phyloP scores from a whole-genome alignment of 2,888 invertebrate genomes.

The Acleris literana region DNA sequence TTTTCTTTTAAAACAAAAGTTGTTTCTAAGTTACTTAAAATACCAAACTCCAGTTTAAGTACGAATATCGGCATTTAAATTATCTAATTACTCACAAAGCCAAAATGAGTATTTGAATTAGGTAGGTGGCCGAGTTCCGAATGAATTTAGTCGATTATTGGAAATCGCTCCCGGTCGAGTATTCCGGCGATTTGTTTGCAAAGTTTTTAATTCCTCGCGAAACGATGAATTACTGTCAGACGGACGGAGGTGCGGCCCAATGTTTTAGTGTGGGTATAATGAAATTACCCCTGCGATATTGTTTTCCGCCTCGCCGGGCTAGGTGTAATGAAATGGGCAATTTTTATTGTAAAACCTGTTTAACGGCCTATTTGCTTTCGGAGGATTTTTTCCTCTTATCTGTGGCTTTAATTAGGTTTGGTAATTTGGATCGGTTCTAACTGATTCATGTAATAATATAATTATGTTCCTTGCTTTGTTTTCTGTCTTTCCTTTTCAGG shows the following conservation, averaged over 20 bases:
- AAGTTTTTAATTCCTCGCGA: slow-evolving; percentile 51
- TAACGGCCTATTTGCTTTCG: slow-evolving; percentile 8
- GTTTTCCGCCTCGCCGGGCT: slow-evolving; percentile 14
- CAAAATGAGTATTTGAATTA: slow-evolving; percentile 41
- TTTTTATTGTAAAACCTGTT: slow-evolving; percentile 20
- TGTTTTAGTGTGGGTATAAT: slow-evolving; percentile 18
- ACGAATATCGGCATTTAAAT: slow-evolving; percentile 42
- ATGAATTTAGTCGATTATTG: slow-evolving; percentile 55
- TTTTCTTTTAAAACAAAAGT: slow-evolving; percentile 35
- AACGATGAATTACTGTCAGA: slow-evolving; percentile 41
- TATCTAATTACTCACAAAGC: slow-evolving; percentile 46
- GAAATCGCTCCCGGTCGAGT: slow-evolving; percentile 47
- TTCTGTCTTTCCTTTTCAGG: no score
- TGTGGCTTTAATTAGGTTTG: slow-evolving; percentile 5
- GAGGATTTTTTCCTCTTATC: slow-evolving; percentile 8
- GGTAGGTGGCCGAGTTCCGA: slow-evolving; percentile 45
- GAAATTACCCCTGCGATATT: slow-evolving; percentile 16
- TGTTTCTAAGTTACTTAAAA: slow-evolving; percentile 17
- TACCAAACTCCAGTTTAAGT: slow-evolving; percentile 21
- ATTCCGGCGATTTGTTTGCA: slow-evolving; percentile 49
- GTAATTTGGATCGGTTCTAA: background rate
- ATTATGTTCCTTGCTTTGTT: no score
- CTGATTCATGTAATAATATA: no score
- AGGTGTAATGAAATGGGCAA: slow-evolving; percentile 22
- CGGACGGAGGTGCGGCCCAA: slow-evolving; percentile 1